A percentile compares a stretch with the other conserved stretches of the same genome.
Conservation (phyloP, 1,140 invertebrate species). For the Sinella curviseta region DNA sequence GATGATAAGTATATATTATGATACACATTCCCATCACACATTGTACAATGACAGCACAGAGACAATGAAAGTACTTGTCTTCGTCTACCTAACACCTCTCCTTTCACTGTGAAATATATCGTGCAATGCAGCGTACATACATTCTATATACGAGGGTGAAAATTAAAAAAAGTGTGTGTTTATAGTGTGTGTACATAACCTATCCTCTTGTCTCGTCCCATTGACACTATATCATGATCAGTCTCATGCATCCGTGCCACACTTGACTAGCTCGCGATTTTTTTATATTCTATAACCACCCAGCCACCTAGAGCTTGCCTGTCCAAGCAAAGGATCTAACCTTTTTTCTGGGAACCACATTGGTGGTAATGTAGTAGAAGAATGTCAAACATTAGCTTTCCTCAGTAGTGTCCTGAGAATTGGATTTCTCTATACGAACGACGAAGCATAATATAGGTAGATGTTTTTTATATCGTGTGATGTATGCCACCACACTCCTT, state of each 20-base stretch:
- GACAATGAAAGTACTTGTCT: no score
- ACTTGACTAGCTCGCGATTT: neutral
- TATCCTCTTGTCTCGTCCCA: slow-evolving; percentile 8
- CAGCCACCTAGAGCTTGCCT: no score
- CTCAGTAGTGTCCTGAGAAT: neutral
- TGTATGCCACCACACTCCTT: no score
- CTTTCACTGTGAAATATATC: no score
- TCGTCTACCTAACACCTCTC: no score
- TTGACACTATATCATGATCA: slow-evolving; percentile 19
- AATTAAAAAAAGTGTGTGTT: neutral
- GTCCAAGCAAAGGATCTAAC: neutral
- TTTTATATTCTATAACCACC: neutral
- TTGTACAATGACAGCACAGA: no score
- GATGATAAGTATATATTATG: no score
- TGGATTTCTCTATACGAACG: neutral
- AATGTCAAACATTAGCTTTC: neutral
- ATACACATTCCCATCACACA: no score
- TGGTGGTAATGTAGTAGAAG: neutral
- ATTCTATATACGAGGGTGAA: neutral
- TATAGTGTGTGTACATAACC: neutral
- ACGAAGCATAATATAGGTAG: neutral
- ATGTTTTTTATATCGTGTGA: no score
- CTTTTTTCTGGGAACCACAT: neutral
- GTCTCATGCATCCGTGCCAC: neutral
- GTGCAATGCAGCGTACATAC: neutral